Base-by-base conservation (phyloP, 2,888 invertebrate genomes). In the Cantharis flavilabris region DNA sequence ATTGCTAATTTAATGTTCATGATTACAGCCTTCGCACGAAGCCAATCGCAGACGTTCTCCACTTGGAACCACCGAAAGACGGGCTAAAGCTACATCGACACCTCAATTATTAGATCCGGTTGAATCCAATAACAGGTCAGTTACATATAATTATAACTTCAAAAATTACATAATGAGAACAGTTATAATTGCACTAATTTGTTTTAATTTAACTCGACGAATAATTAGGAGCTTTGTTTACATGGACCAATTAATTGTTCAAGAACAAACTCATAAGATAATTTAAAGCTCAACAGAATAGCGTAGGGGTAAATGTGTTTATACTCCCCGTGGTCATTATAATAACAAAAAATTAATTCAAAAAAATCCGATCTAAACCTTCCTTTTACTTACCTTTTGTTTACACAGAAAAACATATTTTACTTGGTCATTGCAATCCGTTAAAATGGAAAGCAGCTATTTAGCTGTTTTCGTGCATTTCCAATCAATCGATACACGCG, bases 21-120 rank as follows among this genome's bases (percentile, higher is more conserved):
- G 11, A 30, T 82, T 84, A 62, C 86, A 88, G 88, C 88, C 88
- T 28, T 80, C 87, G 69, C 88, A 88, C 79, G 88, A 88, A 79
- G 84, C 84, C 64, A 85, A 84, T 76, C 85, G 87, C 20, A 84
- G 85, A 26, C 83, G 87, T 69, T 88, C 88, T 70, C 87, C 88
- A 71, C 71, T 87, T 75, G 85, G 84, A 70, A 84, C 82, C 78
- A 83, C 82, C n/a, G 82, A 81, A 62, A 81, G 86, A 73, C 83
- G 86, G 75, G 85, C 86, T 64, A 86, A 86, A 79, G 85, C 86
- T 28, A 84, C 87, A 69, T 88, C 88, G 33, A 88, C 88, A 49
- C 88, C 89, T 69, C 88, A 88, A 81, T 84, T 89, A 77, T 80
- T 88, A 77, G 88, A 88, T 78, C 83, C 83, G 20, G 82, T 83